Conservation (phyloP, 2,888 invertebrate genomes). For the Drosophila cognata region DNA sequence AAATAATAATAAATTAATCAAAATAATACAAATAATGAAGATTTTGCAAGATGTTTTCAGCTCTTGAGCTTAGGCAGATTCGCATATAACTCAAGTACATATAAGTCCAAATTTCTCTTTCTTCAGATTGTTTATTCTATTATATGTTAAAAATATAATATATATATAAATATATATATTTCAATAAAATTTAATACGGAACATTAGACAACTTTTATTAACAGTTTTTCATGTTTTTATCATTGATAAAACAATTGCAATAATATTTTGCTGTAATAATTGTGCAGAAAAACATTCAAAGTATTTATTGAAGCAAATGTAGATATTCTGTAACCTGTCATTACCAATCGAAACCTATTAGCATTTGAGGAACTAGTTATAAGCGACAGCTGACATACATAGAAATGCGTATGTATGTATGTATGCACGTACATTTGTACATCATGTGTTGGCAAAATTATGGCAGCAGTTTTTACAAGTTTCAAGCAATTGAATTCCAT, state of each 20-base stretch:
- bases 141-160: neutral
- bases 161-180: too few relatives aligned
- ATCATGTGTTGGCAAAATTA: neutral
- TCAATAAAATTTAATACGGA: too few relatives aligned
- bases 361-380: conserved; percentile 5
- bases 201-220: too few relatives aligned
- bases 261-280: neutral
- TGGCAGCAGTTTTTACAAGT: conserved; percentile 16
- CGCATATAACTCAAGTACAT: neutral
- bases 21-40: conserved; percentile 6
- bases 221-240: neutral
- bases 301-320: neutral
- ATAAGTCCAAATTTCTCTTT: neutral
- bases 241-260: neutral
- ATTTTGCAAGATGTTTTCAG: neutral
- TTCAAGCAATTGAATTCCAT: conserved; percentile 50
- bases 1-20: conserved; percentile 14
- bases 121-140: neutral
- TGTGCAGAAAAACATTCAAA: neutral
- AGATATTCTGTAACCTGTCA: neutral
- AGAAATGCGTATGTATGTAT: neutral
- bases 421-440: neutral
- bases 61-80: neutral
- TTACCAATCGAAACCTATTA: neutral
- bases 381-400: neutral